Evolutionary conservation across 2,888 invertebrate species (phyloP).

Genomic region (Drosophila greeni): DNA sequence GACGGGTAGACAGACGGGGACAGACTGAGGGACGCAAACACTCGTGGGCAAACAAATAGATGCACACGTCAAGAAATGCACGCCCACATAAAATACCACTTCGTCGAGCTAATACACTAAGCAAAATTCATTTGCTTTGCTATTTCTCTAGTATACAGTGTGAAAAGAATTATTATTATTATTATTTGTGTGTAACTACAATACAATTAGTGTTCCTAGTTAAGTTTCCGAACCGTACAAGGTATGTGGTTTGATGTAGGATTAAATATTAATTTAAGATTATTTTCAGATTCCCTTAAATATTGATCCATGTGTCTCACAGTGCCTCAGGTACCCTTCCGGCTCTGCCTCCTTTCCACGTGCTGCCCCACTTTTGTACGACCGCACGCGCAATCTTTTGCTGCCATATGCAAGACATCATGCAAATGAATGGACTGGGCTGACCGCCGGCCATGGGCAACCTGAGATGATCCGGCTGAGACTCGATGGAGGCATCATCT

Average conservation of each 20-base stretch:
- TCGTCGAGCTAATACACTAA: background rate
- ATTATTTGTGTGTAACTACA: no score
- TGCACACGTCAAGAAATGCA: constrained; percentile 63
- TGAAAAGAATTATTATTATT: background rate
- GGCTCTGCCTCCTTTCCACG: constrained; percentile 7
- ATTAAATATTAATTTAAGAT: background rate
- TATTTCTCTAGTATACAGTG: background rate
- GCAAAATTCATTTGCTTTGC: background rate
- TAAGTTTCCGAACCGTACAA: no score
- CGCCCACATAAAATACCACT: constrained; percentile 49
- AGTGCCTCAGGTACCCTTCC: constrained; percentile 4
- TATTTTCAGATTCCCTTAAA: background rate
- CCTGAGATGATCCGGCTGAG: constrained; percentile 42
- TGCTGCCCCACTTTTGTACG: constrained; percentile 54
- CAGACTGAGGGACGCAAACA: constrained; percentile 6
- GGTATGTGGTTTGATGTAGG: background rate
- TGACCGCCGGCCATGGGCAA: constrained; percentile 45
- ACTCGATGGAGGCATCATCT: constrained; percentile 18
- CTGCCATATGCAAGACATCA: constrained; percentile 69
- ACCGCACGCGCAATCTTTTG: constrained; percentile 67
- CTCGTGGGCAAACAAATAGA: constrained; percentile 58
- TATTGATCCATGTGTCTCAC: background rate
- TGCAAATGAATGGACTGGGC: constrained; percentile 26
- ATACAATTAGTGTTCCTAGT: no score
- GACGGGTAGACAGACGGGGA: background rate